Evolutionary conservation across 1,140 invertebrate genomes (phyloP).

Genomic region (Bombus pascuorum): DNA sequence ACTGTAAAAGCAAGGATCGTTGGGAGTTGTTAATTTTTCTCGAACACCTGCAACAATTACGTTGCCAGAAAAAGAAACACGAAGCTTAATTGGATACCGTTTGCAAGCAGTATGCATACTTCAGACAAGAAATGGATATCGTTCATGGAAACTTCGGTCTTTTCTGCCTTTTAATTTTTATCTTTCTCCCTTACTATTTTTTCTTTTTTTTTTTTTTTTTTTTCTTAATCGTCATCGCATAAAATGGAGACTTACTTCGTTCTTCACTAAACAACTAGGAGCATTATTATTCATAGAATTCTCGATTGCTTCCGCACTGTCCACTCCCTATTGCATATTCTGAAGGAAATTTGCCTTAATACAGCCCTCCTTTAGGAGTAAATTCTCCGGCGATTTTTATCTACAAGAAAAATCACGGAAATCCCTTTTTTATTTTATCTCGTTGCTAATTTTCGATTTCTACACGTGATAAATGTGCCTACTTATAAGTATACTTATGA

Average conservation of each 20-base stretch:
- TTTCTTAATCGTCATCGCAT: slow-evolving; percentile 27
- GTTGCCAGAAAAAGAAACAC: slow-evolving; percentile 20
- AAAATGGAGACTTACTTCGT: slow-evolving; percentile 37
- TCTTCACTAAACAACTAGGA: slow-evolving; percentile 61
- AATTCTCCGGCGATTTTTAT: slow-evolving; percentile 19
- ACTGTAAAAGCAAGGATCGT: too few species aligned
- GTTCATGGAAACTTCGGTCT: not conserved
- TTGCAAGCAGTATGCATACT: slow-evolving; percentile 3
- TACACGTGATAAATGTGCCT: too few species aligned
- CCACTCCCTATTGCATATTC: slow-evolving; percentile 43
- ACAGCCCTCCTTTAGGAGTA: not conserved
- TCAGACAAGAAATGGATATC: not conserved
- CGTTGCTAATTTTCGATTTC: not conserved
- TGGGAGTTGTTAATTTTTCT: not conserved
- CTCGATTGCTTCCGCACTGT: slow-evolving; percentile 46
- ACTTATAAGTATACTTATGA: too few species aligned
- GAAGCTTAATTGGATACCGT: slow-evolving; percentile 48
- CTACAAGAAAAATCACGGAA: not conserved
- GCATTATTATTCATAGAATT: slow-evolving; percentile 67
- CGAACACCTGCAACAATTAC: slow-evolving; percentile 26
- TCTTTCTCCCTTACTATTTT: not conserved
- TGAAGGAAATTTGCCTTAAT: slow-evolving; percentile 53
- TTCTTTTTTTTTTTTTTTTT: too few species aligned
- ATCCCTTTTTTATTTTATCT: not conserved
- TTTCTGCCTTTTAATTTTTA: not conserved